These are phyloP conservation scores for Haliclona indistincta DNA, from an alignment of 37 sponge, comb jelly and placozoan species.

Conservation along the genomic window DNA sequence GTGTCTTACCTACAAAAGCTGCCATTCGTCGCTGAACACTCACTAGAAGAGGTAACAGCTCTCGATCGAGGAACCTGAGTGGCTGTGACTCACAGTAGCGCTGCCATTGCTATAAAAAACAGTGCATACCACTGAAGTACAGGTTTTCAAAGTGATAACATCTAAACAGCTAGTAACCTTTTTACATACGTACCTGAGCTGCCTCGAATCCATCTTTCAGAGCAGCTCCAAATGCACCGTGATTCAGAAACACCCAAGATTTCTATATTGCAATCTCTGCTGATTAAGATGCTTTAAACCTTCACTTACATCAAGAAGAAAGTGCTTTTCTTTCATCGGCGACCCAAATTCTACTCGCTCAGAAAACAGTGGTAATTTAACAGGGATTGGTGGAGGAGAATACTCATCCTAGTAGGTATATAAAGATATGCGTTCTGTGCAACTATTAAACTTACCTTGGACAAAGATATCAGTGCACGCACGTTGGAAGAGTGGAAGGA, in stretches of 20 bases:
- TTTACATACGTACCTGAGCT: constrained; percentile 4
- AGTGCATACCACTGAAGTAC: background rate
- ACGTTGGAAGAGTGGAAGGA: constrained; percentile 76
- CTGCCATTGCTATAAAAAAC: constrained; percentile 49
- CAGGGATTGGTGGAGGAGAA: constrained; percentile 35
- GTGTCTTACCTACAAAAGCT: constrained; percentile 58
- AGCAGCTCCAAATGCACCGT: constrained; percentile 86
- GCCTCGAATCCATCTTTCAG: constrained; percentile 57
- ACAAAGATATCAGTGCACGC: constrained; percentile 25
- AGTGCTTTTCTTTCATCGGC: constrained; percentile 52
- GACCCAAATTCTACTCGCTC: constrained; percentile 32
- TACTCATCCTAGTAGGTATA: constrained; percentile 10
- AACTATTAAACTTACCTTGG: constrained; percentile 26
- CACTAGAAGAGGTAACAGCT: constrained; percentile 67
- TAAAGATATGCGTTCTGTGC: background rate
- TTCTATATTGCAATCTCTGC: constrained; percentile 7
- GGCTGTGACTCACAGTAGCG: constrained; percentile 79
- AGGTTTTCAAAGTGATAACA: background rate
- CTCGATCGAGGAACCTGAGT: constrained; percentile 75
- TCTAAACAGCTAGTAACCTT: background rate
- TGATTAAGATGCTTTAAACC: background rate
- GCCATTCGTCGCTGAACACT: constrained; percentile 54
- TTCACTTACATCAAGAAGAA: constrained; percentile 47
- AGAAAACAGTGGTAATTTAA: constrained; percentile 52
- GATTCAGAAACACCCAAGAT: constrained; percentile 75